Conservation (phyloP, 2,888 invertebrate genomes). For the Choristoneura rosaceana region DNA sequence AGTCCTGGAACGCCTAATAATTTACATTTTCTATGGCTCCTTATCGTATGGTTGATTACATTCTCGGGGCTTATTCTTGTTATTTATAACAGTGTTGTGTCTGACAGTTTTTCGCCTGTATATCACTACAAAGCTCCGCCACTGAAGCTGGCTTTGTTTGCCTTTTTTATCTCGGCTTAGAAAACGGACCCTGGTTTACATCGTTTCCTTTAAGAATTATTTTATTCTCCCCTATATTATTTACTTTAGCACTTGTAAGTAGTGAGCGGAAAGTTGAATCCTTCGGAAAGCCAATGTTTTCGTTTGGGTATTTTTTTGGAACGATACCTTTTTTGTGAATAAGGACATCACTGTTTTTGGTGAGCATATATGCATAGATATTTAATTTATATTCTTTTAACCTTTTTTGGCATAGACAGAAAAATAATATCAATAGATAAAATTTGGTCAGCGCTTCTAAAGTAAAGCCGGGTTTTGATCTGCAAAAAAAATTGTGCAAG, state of each 20-base stretch:
- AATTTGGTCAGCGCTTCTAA: too few relatives aligned
- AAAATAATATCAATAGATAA: too few relatives aligned
- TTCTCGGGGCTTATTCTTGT: constrained; percentile 22
- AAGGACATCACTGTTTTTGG: not conserved
- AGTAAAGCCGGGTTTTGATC: too few relatives aligned
- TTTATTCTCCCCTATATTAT: constrained; percentile 21
- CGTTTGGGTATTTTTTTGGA: constrained; percentile 1
- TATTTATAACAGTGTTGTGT: constrained; percentile 29
- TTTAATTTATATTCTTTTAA: too few relatives aligned
- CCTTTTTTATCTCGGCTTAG: constrained; percentile 38
- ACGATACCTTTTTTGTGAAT: not conserved
- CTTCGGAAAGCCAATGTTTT: not conserved
- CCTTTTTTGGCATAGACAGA: too few relatives aligned
- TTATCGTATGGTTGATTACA: constrained; percentile 12
- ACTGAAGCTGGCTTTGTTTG: constrained; percentile 32
- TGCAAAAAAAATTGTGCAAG: too few relatives aligned
- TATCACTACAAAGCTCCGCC: constrained; percentile 31
- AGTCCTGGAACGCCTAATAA: not conserved
- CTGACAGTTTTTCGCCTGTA: constrained; percentile 32
- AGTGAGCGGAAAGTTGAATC: constrained; percentile 8
- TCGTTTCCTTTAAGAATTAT: constrained; percentile 28
- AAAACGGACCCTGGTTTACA: constrained; percentile 34
- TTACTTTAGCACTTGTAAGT: constrained; percentile 27
- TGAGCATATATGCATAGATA: not conserved
- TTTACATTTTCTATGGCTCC: constrained; percentile 1